Percentiles rank a stretch among this genome's conserved stretches.
phyloP scores from a whole-genome alignment of 2,888 invertebrate species.

The Strigamia crassipes region DNA sequence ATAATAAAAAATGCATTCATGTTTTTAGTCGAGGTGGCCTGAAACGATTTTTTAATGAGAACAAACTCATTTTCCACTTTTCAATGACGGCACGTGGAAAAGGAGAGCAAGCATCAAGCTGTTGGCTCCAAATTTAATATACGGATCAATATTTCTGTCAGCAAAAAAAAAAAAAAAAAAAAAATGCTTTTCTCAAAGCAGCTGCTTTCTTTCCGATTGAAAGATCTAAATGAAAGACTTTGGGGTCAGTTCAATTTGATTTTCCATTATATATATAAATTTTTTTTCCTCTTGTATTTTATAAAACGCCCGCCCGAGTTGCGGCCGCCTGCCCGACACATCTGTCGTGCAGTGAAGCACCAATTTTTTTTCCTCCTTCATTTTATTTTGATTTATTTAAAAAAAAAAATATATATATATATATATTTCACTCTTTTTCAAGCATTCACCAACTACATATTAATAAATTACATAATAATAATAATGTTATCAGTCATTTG shows the following conservation, averaged over 20 bases:
- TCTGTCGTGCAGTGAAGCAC: background rate
- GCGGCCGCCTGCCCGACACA: background rate
- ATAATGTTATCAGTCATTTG: background rate
- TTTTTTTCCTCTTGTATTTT: background rate
- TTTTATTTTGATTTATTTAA: background rate
- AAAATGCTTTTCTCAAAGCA: background rate
- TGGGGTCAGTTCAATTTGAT: slow-evolving; percentile 30
- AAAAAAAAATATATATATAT: too few species aligned
- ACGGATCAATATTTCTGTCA: slow-evolving; percentile 17
- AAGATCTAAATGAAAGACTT: slow-evolving; percentile 21
- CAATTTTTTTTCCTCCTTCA: background rate
- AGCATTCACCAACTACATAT: background rate
- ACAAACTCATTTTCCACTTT: slow-evolving; percentile 8
- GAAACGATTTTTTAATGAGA: slow-evolving; percentile 21
- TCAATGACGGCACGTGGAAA: background rate
- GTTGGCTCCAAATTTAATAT: slow-evolving; percentile 13
- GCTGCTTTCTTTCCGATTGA: slow-evolving; percentile 26
- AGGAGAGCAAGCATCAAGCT: slow-evolving; percentile 22
- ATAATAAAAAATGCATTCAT: background rate
- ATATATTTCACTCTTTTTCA: background rate
- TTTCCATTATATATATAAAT: slow-evolving; percentile 30
- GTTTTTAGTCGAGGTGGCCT: background rate
- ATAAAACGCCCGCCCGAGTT: background rate
- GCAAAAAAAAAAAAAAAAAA: too few species aligned
- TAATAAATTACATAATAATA: background rate